These are phyloP conservation scores for Gymnocheta viridis DNA, from an alignment of 2,888 invertebrate species.

Conservation along the genomic window DNA sequence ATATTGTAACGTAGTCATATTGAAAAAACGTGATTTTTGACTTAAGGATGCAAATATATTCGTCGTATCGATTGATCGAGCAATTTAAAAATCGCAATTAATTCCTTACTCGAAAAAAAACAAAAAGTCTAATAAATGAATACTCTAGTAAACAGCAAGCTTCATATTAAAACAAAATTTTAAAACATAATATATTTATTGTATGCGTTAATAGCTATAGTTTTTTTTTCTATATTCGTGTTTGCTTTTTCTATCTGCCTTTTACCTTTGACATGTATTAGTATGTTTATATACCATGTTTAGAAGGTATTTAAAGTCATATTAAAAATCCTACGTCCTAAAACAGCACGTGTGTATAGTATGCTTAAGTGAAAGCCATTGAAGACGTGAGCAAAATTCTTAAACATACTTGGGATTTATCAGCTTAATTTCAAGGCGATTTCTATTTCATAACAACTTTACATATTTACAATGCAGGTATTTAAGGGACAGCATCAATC, in stretches of 20 bases:
- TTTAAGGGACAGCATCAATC: conserved; percentile 50
- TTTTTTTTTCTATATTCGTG: neutral
- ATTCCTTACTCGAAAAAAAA: too few relatives aligned
- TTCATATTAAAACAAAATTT: too few relatives aligned
- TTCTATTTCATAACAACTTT: conserved; percentile 14
- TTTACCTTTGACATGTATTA: neutral
- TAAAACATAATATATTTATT: too few relatives aligned
- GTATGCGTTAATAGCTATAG: neutral
- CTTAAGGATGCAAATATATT: too few relatives aligned
- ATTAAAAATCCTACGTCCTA: conserved; percentile 53
- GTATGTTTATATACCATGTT: neutral
- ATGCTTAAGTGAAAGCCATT: conserved; percentile 27
- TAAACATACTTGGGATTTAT: conserved; percentile 7
- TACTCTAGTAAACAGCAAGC: too few relatives aligned
- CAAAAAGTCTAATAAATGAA: too few relatives aligned
- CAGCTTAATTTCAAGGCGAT: neutral
- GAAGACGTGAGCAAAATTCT: conserved; percentile 53
- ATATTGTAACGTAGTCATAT: too few relatives aligned
- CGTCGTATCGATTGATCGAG: too few relatives aligned
- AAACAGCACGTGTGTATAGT: conserved; percentile 30
- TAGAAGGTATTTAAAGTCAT: conserved; percentile 59
- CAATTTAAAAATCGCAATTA: too few relatives aligned
- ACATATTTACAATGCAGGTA: conserved; percentile 60
- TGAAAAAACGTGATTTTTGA: too few relatives aligned
- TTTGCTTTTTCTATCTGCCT: neutral